Evolutionary conservation across 2,888 invertebrate species (phyloP).

Genomic region (Antitype chi): DNA sequence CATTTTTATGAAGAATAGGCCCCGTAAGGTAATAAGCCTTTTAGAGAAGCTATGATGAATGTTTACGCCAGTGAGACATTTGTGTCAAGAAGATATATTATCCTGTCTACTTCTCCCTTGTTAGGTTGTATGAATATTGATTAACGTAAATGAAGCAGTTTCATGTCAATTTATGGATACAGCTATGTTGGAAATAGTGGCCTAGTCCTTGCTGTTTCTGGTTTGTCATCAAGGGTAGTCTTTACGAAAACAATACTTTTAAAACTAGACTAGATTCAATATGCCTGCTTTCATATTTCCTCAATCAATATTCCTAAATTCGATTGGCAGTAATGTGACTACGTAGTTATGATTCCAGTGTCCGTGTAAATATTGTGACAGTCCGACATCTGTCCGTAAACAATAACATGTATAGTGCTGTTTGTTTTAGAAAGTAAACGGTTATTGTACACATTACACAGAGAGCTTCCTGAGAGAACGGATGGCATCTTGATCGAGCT

Average conservation of each 20-base stretch:
- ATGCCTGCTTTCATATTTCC: background rate
- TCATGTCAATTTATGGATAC: constrained; percentile 7
- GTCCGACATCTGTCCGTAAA: constrained; percentile 15
- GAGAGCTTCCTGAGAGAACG: constrained; percentile 47
- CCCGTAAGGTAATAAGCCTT: constrained; percentile 54
- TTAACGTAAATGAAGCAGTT: constrained; percentile 19
- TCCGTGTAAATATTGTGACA: constrained; percentile 27
- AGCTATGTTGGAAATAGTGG: background rate
- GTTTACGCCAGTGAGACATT: constrained; percentile 21
- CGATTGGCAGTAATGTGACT: background rate
- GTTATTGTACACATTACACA: constrained; percentile 26
- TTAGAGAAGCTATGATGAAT: constrained; percentile 39
- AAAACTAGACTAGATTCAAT: background rate
- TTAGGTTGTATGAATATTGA: constrained; percentile 36
- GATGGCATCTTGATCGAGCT: constrained; percentile 36
- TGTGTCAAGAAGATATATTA: constrained; percentile 20
- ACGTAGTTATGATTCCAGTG: background rate
- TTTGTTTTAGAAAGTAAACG: constrained; percentile 53
- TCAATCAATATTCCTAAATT: too few relatives aligned
- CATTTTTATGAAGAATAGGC: constrained; percentile 51
- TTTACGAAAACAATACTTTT: background rate
- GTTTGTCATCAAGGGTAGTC: background rate
- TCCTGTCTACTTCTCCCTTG: constrained; percentile 20
- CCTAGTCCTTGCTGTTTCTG: background rate
- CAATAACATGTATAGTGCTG: constrained; percentile 27